These are phyloP conservation scores for Limenitis camilla DNA, from an alignment of 2,888 invertebrate species.

Conservation along the genomic window DNA sequence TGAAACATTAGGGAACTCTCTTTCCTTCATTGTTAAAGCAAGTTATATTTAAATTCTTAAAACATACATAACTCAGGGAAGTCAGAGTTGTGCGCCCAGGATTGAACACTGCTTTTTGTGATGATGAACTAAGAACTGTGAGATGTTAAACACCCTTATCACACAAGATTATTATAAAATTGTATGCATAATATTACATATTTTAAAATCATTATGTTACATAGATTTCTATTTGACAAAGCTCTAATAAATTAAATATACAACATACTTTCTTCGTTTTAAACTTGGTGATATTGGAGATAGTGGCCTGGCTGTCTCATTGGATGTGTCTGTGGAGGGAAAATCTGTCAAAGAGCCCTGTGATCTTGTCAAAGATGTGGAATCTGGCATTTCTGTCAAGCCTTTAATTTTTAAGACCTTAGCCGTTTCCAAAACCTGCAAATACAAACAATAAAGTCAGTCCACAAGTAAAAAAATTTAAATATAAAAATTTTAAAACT, in stretches of 20 bases:
- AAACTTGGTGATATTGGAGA: conserved; percentile 74
- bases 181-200: no score
- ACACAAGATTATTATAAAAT: no score
- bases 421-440: conserved; percentile 83
- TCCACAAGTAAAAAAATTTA: neutral
- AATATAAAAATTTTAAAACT: conserved; percentile 2
- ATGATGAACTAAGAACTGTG: no score
- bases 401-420: conserved; percentile 92
- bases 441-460: neutral
- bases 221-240: no score
- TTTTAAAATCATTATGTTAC: no score
- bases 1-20: no score
- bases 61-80: no score
- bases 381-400: conserved; percentile 88
- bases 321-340: conserved; percentile 74
- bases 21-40: no score
- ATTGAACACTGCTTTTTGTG: no score
- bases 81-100: no score
- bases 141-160: no score
- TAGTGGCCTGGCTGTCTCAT: conserved; percentile 72
- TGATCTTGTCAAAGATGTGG: conserved; percentile 81
- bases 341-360: conserved; percentile 76
- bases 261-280: conserved; percentile 63
- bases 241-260: neutral
- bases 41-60: no score